phyloP scores from a whole-genome alignment of 2,113 vertebrate species.

The Oriolus oriolus region DNA sequence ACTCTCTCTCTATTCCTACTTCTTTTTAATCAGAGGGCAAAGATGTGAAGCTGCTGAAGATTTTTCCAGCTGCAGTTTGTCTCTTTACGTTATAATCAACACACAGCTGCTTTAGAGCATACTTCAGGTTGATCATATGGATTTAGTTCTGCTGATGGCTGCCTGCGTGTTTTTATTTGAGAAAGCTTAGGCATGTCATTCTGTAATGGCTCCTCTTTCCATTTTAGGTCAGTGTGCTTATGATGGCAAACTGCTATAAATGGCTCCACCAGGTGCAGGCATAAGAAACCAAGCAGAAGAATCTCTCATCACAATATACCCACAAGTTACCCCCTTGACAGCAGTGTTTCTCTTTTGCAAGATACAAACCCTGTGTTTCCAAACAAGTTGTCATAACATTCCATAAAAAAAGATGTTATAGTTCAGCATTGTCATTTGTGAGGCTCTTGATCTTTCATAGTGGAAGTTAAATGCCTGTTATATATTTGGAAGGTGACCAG shows the following conservation, averaged over 20 bases:
- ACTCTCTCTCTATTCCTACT: neutral
- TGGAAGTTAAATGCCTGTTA: neutral
- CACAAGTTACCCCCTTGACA: neutral
- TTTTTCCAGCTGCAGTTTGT: constrained; percentile 34
- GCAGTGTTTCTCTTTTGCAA: neutral
- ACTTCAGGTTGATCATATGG: constrained; percentile 28
- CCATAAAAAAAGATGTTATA: neutral
- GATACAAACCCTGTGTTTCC: neutral
- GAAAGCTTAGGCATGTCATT: neutral
- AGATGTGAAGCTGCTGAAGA: constrained; percentile 5
- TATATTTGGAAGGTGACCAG: neutral
- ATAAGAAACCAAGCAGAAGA: neutral
- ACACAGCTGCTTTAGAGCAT: constrained; percentile 34
- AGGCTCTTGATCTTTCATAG: neutral
- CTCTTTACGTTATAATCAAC: neutral
- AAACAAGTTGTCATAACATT: neutral
- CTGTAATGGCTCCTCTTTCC: constrained; percentile 5
- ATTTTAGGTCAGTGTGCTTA: constrained; percentile 27
- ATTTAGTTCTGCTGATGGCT: constrained; percentile 19
- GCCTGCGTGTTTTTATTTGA: neutral
- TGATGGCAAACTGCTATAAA: constrained; percentile 21
- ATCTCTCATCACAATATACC: neutral
- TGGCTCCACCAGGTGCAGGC: neutral
- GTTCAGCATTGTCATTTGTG: neutral
- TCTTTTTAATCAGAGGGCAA: neutral